These are phyloP conservation scores for Magallana angulata DNA, from an alignment of 1,140 invertebrate genomes.

Conservation along the genomic window DNA sequence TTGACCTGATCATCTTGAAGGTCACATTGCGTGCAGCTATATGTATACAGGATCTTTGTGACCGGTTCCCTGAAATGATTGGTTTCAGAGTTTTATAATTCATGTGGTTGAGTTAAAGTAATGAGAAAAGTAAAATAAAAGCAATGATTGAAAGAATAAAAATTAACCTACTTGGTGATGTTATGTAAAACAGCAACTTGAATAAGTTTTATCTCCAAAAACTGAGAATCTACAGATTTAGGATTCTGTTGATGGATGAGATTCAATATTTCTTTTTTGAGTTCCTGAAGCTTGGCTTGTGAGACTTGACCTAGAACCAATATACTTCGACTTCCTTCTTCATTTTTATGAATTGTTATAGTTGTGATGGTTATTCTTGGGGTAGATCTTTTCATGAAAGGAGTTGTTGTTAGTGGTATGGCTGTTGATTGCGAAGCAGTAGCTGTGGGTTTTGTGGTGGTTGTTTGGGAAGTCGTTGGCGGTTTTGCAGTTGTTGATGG, in stretches of 20 bases:
- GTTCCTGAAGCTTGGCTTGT: not conserved
- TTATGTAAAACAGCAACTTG: not conserved
- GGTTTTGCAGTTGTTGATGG: not conserved
- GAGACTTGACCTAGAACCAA: not conserved
- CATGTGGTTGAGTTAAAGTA: too few species aligned
- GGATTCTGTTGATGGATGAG: not conserved
- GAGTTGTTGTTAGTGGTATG: not conserved
- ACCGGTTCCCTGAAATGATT: not conserved
- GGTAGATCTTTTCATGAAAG: not conserved
- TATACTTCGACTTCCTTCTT: not conserved
- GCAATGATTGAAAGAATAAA: too few species aligned
- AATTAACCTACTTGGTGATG: not conserved
- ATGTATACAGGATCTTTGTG: not conserved
- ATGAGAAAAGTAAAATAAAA: too few species aligned
- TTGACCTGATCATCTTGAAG: not conserved
- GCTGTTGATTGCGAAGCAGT: not conserved
- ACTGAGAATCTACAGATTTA: not conserved
- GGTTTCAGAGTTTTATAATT: not conserved
- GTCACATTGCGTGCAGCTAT: not conserved
- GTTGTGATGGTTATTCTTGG: not conserved
- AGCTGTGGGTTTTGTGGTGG: not conserved
- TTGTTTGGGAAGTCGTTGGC: not conserved
- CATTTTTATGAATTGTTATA: not conserved
- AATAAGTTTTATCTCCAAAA: not conserved
- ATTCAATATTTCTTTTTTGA: not conserved